A percentile compares a stretch with the other conserved stretches of the same genome.
These are phyloP conservation scores for Chlorops oryzae DNA, from an alignment of 1,140 invertebrate species.

Conservation along the genomic window DNA sequence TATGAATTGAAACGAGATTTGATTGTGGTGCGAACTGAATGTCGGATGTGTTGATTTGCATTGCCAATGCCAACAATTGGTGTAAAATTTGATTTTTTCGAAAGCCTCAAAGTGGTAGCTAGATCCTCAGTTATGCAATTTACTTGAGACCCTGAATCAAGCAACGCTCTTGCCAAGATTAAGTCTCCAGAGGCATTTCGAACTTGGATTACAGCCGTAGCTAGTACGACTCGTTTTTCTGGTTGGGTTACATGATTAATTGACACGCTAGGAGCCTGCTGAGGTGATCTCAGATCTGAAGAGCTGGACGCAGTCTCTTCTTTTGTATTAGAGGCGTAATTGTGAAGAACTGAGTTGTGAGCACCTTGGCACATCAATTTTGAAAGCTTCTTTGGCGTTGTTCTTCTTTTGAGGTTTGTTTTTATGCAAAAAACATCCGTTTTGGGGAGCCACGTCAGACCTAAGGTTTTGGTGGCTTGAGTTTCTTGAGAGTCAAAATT, in stretches of 20 bases:
- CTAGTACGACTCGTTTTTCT: slow-evolving; percentile 4
- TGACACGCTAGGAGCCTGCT: not conserved
- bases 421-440: too few relatives aligned
- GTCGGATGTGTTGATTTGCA: not conserved
- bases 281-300: too few relatives aligned
- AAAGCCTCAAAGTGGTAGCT: not conserved
- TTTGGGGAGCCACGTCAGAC: too few relatives aligned
- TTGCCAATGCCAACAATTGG: slow-evolving; percentile 7
- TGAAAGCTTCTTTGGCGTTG: too few relatives aligned
- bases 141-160: slow-evolving; percentile 11
- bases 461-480: too few relatives aligned
- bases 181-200: not conserved
- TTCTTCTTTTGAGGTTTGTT: too few relatives aligned
- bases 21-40: not conserved
- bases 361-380: too few relatives aligned
- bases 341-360: too few relatives aligned
- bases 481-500: too few relatives aligned
- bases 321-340: too few relatives aligned
- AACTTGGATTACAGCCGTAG: slow-evolving; percentile 5
- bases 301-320: too few relatives aligned
- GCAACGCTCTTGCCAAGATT: slow-evolving; percentile 5
- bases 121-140: slow-evolving; percentile 11
- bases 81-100: slow-evolving; percentile 1
- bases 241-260: not conserved
- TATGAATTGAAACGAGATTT: slow-evolving; percentile 6